phyloP scores from a whole-genome alignment of 2,888 invertebrate genomes.

The Conops quadrifasciatus region DNA sequence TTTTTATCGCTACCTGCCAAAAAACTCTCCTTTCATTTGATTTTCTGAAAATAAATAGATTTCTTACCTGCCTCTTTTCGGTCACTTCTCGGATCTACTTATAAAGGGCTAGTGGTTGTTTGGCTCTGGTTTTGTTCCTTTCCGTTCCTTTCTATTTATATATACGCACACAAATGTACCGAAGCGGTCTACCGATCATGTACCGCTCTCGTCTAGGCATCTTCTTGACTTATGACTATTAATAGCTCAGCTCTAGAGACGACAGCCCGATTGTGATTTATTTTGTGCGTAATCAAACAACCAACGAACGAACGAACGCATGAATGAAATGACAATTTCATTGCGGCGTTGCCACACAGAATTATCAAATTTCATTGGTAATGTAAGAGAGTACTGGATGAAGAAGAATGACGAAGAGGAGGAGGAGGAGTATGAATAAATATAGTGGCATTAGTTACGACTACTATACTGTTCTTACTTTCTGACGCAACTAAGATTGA shows the following conservation, averaged over 20 bases:
- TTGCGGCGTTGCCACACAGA: conserved; percentile 20
- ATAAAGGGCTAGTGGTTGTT: not conserved
- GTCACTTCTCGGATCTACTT: too few relatives aligned
- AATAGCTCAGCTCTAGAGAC: not conserved
- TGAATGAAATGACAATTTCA: conserved; percentile 15
- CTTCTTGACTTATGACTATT: too few relatives aligned
- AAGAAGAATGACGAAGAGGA: too few relatives aligned
- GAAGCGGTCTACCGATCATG: not conserved
- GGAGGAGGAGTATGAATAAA: too few relatives aligned
- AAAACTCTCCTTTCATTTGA: not conserved
- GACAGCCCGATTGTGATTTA: conserved; percentile 22
- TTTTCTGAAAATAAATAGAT: not conserved
- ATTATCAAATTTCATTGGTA: conserved; percentile 21
- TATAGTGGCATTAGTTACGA: too few relatives aligned
- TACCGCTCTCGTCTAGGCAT: not conserved
- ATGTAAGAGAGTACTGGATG: too few relatives aligned
- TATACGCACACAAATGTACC: not conserved
- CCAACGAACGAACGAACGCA: conserved; percentile 7
- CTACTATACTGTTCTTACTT: too few relatives aligned
- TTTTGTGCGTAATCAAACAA: conserved; percentile 11
- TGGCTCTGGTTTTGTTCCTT: not conserved
- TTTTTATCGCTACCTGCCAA: not conserved
- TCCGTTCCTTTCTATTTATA: not conserved
- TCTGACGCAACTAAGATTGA: too few relatives aligned
- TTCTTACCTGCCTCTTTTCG: conserved; percentile 9